A percentile compares a stretch with the other conserved stretches of the same genome.
Conservation (phyloP, 2,888 invertebrate species). For the Galerucella pusilla region DNA sequence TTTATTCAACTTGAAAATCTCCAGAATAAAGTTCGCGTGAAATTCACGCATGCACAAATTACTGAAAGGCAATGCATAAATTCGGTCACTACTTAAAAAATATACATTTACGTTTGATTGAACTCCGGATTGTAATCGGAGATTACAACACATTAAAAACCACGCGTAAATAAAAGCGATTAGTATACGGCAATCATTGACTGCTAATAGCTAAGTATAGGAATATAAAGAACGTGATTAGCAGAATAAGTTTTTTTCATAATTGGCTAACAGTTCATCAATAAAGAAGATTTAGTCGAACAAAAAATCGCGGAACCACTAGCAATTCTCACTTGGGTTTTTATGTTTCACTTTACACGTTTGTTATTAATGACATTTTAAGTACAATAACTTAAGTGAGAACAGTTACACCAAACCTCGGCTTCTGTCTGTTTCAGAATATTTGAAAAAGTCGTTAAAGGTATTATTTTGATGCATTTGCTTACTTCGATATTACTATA, state of each 20-base stretch:
- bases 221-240: slow-evolving; percentile 2
- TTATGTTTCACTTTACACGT: background rate
- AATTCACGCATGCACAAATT: background rate
- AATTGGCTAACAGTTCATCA: background rate
- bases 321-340: background rate
- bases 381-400: too few relatives aligned
- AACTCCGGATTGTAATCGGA: background rate
- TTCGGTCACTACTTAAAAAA: slow-evolving; percentile 2
- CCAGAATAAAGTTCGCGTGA: background rate
- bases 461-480: too few relatives aligned
- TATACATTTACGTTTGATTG: background rate
- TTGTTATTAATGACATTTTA: background rate
- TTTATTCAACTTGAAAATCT: too few relatives aligned
- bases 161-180: background rate
- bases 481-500: too few relatives aligned
- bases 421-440: too few relatives aligned
- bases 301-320: background rate
- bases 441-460: too few relatives aligned
- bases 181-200: background rate
- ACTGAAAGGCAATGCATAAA: background rate
- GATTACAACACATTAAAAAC: background rate
- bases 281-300: background rate
- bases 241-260: background rate
- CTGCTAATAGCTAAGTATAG: background rate
- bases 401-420: too few relatives aligned